Evolutionary conservation across 2,113 vertebrate genomes (phyloP).

Genomic region (Phrynosoma platyrhinos): DNA sequence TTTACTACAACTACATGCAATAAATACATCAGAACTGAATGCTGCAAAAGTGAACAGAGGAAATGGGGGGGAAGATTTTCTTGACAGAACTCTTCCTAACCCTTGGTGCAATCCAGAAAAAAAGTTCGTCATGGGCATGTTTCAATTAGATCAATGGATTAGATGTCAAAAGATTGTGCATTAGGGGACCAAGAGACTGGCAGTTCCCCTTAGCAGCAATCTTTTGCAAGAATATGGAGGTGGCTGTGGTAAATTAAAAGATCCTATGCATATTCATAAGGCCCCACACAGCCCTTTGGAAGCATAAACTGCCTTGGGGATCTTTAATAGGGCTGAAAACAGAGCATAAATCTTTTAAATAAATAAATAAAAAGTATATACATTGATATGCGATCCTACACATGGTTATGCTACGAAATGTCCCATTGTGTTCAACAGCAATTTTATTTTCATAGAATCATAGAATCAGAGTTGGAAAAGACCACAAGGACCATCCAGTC

Average conservation of each 20-base stretch:
- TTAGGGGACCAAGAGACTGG: neutral
- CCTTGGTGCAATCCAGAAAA: neutral
- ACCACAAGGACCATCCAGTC: no score
- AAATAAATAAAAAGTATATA: neutral
- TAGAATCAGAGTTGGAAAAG: no score
- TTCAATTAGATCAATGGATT: neutral
- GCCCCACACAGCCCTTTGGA: neutral
- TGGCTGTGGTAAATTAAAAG: neutral
- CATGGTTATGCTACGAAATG: neutral
- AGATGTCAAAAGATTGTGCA: neutral
- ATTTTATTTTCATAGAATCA: no score
- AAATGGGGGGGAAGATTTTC: neutral
- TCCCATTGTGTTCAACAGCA: neutral
- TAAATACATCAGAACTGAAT: neutral
- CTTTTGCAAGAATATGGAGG: neutral
- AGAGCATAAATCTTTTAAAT: neutral
- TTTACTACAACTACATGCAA: neutral
- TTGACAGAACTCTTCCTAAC: neutral
- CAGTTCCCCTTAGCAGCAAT: neutral
- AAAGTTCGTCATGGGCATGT: neutral
- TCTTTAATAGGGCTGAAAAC: neutral
- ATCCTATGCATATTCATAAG: neutral
- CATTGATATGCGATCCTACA: neutral
- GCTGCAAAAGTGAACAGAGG: neutral
- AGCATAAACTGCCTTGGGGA: neutral